phyloP scores from a whole-genome alignment of 2,888 invertebrate species.

The Drosophila neonasuta region DNA sequence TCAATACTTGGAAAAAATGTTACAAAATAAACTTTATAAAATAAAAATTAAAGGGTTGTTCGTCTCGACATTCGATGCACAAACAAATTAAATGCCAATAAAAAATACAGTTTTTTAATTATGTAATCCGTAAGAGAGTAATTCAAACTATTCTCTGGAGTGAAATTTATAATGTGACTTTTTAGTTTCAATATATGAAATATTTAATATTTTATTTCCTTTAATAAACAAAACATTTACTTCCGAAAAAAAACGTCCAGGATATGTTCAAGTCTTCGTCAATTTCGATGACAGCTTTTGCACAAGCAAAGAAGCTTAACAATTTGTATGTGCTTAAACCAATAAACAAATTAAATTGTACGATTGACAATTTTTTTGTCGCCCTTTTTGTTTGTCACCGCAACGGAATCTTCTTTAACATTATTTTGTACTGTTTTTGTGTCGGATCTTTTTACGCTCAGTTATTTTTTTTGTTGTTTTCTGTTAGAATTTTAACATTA shows the following conservation, averaged over 20 bases:
- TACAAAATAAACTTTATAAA: not conserved
- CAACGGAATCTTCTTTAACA: slow-evolving; percentile 36
- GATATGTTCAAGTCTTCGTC: not conserved
- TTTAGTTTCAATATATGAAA: no score
- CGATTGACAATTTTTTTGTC: slow-evolving; percentile 28
- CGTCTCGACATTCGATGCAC: not conserved
- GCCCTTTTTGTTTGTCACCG: slow-evolving; percentile 22
- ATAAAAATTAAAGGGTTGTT: not conserved
- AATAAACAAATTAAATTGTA: slow-evolving; percentile 63
- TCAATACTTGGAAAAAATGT: not conserved
- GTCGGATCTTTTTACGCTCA: slow-evolving; percentile 11
- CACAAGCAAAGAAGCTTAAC: slow-evolving; percentile 51
- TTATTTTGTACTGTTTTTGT: slow-evolving; percentile 11
- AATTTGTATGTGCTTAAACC: slow-evolving; percentile 61
- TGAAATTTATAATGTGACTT: no score
- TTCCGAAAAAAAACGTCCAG: not conserved
- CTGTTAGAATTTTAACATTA: slow-evolving; percentile 60
- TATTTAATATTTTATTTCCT: no score
- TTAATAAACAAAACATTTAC: not conserved
- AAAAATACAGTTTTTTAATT: no score
- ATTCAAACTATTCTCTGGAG: no score
- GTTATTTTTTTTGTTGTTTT: slow-evolving; percentile 19
- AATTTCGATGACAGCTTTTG: not conserved
- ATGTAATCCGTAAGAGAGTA: no score
- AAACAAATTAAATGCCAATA: no score